These are phyloP conservation scores for Poecilia wingei DNA, from an alignment of 2,797 vertebrate species.

Conservation along the genomic window DNA sequence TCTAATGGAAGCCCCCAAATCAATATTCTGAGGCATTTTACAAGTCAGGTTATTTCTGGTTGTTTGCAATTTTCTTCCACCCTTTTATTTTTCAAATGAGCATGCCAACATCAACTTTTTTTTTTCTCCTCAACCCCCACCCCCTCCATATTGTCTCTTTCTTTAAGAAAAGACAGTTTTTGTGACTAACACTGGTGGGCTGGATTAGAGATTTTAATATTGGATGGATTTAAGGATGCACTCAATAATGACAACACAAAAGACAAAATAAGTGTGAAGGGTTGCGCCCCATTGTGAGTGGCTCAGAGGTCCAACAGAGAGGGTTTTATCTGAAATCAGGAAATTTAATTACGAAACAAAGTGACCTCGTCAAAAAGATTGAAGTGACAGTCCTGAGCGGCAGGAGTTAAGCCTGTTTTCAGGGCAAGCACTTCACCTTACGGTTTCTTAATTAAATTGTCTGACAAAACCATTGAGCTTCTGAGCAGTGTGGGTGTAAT, in stretches of 20 bases:
- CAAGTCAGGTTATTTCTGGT: slow-evolving; percentile 26
- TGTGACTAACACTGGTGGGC: slow-evolving; percentile 47
- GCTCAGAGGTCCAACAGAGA: slow-evolving; percentile 38
- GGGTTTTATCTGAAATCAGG: slow-evolving; percentile 53
- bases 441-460: slow-evolving; percentile 67
- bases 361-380: slow-evolving; percentile 48
- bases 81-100: slow-evolving; percentile 4
- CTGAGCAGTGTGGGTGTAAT: neutral
- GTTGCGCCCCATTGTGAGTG: slow-evolving; percentile 41
- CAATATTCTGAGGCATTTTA: slow-evolving; percentile 55
- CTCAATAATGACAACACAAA: slow-evolving; percentile 59
- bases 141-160: slow-evolving; percentile 30
- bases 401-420: slow-evolving; percentile 61
- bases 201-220: slow-evolving; percentile 65
- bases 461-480: slow-evolving; percentile 38
- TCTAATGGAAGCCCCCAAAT: slow-evolving; percentile 54
- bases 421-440: slow-evolving; percentile 59
- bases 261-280: slow-evolving; percentile 48
- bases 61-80: neutral
- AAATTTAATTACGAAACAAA: slow-evolving; percentile 65
- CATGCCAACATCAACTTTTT: slow-evolving; percentile 15
- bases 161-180: slow-evolving; percentile 33
- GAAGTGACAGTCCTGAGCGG: slow-evolving; percentile 43
- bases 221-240: slow-evolving; percentile 41
- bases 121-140: neutral